Base-by-base conservation (phyloP, 2,797 vertebrate genomes). In the Antennarius maculatus region DNA sequence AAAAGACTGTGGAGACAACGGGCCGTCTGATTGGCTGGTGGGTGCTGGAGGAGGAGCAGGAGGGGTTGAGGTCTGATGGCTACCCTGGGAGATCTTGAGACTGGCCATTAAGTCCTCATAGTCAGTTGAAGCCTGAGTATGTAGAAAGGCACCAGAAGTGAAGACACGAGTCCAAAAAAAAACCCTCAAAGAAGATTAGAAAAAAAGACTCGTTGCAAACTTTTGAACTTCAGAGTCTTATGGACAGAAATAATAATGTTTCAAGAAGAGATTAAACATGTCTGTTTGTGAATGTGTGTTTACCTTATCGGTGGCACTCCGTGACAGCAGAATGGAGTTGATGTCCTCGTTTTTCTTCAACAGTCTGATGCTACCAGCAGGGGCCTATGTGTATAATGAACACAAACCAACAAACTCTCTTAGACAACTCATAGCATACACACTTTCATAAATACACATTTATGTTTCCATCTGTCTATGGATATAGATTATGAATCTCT, bases 1-100 rank as follows among this genome's bases (percentile, higher is more conserved):
- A 58, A 99, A 99, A 0, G 97, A 98, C 48, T 99, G 97, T 7
- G 97, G 97, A 37, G 97, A 99, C 80, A 98, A 79, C 3, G 95
- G 96, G 48, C 95, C 95, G 61, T 95, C 95, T 14, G 83, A 77
- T 34, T 91, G 87, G 74, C 62, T 66, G 74, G 66, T 77, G 5
- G 86, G 80, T 0, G 84, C 88, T 61, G 90, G 80, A 45, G 79
- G 54, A 55, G 82, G 88, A 27, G 73, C 74, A 43, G 90, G 54
- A 53, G 83, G 66, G 14, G 86, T 50, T 10, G 86, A 65, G 11
- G 82, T 87, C 29, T 81, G 83, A 79, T 95, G 93, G 56, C 74
- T 94, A 59, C 92, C 93, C 78, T 91, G 92, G 65, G 94, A 91
- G 71, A 98, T 92, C 84, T 94, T 97, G 71, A 99, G 89, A 74